Evolutionary conservation across 2,797 vertebrate species (phyloP), one percentile per base, ranked within the genome.

Genomic region (Myotis pilosus): DNA sequence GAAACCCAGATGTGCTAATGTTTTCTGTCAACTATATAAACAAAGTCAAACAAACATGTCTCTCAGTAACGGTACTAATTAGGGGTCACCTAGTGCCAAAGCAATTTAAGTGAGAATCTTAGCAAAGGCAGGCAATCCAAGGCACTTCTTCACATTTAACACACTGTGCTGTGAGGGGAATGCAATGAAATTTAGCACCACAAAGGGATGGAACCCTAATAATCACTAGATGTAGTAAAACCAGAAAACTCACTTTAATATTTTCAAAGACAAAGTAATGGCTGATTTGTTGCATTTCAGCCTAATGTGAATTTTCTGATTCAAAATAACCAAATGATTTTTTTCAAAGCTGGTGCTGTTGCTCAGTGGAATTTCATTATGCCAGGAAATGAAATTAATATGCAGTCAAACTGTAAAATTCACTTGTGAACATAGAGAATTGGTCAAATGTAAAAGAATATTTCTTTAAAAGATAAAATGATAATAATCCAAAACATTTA

Each of bases 31-130:
- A 80, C 91, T 97, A 66, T 53, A 30, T 72, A 95, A 97, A 92
- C 51, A 95, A 79, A 53, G 91, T 88, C 86, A 95, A 89, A 94
- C 94, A 95, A 96, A 96, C 95, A 75, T 84, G 36, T 68, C 91
- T 92, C 95, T 9, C 92, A 69, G 88, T 92, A 74, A 72, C 60
- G 95, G 4, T 38, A 94, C 95, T 96, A 95, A n/a, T 64, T 94
- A 96, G 87, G 36, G 47, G n/a, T 55, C 87, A 69, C 57, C 72
- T 94, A 97, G 13, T 96, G 97, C 20, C 76, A 94, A 90, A 9
- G 51, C 8, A 95, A 92, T 49, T 83, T 94, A 92, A 86, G 47
- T 60, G 36, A 72, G 23, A 92, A 94, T 93, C 51, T 83, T 86
- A 47, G 13, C 1, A 9, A 30, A 91, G 36, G 76, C 66, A 79